Evolutionary conservation across 2,113 vertebrate species (phyloP), one percentile per base, ranked within the genome.

Genomic region (Andinoacara biseriatus): DNA sequence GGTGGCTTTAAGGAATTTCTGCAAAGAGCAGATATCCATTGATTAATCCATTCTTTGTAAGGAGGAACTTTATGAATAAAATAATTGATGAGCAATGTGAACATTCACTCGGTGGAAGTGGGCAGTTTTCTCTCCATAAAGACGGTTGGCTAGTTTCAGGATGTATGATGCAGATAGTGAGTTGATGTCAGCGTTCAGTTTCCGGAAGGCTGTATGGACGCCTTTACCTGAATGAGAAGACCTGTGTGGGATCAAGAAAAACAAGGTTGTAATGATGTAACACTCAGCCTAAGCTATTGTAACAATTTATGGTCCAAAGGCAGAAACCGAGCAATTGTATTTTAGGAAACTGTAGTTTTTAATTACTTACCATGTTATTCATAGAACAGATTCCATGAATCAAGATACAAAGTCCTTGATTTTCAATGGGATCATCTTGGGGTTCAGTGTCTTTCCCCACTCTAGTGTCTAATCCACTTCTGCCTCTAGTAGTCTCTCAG

Each of bases 41-140:
- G 5, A 38, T 38, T 7, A 13, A 31, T 43, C 11, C 78, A 43
- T 33, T 72, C 20, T 10, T 6, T 10, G 5, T 20, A 20, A 49
- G 15, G 13, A 13, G n/a, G 5, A 38, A 52, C 38, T 40, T 17
- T 20, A 35, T 49, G 26, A 59, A 18, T 20, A 18, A 24, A 5
- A 31, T 33, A 33, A 10, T 18, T 5, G 15, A 60, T 1, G 14
- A 54, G 18, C 17, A 3, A 57, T 29, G 1, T 54, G 20, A 56
- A 35, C 29, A 82, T 93, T 74, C 89, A 99, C 98, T 0, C 92
- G 80, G 58, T 97, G 95, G 90, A 99, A 98, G 62, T 81, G 84
- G 62, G 94, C 96, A 0, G 95, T 96, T 35, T 96, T 95, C 85
- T 98, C 97, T 89, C 97, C 98, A 22, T 96, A 99, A 3, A 99